These are phyloP conservation scores for Pangasius macronema DNA, from an alignment of 2,797 vertebrate species.

Conservation along the genomic window DNA sequence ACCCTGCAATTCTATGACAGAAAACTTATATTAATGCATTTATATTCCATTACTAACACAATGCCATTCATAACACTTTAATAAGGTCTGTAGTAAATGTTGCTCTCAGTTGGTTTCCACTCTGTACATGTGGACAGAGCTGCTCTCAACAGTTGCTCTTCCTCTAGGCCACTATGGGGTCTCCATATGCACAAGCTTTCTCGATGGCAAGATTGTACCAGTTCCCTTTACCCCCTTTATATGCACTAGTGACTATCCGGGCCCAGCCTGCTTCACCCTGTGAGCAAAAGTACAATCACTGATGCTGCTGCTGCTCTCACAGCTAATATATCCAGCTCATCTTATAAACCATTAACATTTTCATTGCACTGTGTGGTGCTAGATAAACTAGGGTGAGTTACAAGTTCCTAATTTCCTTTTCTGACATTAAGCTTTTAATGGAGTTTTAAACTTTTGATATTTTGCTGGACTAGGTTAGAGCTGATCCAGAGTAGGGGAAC, in stretches of 20 bases:
- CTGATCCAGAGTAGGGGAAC: not conserved
- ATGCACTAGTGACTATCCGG: conserved; percentile 82
- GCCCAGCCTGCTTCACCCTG: conserved; percentile 85
- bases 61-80: not conserved
- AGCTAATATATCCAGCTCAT: not conserved
- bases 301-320: not conserved
- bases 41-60: not conserved
- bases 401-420: not conserved
- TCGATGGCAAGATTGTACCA: conserved; percentile 81
- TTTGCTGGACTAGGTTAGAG: not conserved
- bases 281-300: conserved; percentile 19
- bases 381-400: not conserved
- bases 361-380: not conserved
- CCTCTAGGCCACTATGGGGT: conserved; percentile 68
- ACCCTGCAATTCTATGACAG: not conserved
- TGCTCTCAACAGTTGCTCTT: conserved; percentile 14
- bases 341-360: not conserved
- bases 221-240: conserved; percentile 74
- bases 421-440: not conserved
- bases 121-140: not conserved
- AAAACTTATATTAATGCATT: not conserved
- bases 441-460: not conserved
- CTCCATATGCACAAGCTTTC: conserved; percentile 75
- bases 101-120: not conserved
- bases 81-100: not conserved